Evolutionary conservation across 2,797 vertebrate genomes (phyloP).

Genomic region (Falco novaeseelandiae): DNA sequence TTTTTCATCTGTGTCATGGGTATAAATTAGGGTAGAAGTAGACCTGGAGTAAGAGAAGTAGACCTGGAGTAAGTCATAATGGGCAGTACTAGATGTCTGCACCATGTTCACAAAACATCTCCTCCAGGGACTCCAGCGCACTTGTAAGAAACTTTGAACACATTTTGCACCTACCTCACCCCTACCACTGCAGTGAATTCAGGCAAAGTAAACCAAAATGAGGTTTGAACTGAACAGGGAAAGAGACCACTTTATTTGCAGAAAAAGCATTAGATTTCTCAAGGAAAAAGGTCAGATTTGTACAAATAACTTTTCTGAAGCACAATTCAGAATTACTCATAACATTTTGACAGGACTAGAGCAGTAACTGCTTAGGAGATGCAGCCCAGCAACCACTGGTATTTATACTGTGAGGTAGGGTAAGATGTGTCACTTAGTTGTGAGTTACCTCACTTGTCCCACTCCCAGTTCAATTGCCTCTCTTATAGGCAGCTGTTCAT

Average conservation of each 20-base stretch:
- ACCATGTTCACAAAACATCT: neutral
- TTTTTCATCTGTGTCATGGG: neutral
- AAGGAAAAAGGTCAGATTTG: neutral
- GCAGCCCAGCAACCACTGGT: neutral
- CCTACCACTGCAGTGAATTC: neutral
- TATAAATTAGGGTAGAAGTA: neutral
- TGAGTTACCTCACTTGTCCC: neutral
- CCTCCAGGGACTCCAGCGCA: neutral
- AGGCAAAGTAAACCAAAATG: neutral
- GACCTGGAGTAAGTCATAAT: neutral
- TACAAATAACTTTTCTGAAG: neutral
- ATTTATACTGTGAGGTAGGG: neutral
- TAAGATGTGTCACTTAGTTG: neutral
- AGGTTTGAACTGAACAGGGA: neutral
- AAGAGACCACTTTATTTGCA: neutral
- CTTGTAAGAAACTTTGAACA: neutral
- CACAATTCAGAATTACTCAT: neutral
- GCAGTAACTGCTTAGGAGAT: neutral
- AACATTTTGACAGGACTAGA: neutral
- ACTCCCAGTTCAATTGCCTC: neutral
- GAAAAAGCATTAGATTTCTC: neutral
- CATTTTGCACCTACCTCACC: neutral
- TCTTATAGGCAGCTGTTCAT: neutral
- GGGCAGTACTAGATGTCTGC: neutral
- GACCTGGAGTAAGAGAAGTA: neutral